Conservation (phyloP, 2,797 vertebrate species). For the Austrolebias charrua region DNA sequence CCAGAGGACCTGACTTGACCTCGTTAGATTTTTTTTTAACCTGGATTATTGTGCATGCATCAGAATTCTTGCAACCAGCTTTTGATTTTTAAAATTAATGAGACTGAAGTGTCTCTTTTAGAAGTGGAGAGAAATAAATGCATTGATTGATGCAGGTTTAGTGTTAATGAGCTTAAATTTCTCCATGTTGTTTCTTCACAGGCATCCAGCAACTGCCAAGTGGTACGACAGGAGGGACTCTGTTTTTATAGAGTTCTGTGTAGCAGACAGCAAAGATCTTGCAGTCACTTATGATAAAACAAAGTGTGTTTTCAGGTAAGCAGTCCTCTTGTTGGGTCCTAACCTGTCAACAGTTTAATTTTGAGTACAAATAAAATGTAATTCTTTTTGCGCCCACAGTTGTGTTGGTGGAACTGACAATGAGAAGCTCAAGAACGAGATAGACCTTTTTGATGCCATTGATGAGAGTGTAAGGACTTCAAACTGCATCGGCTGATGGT, state of each 20-base stretch:
- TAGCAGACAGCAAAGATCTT: constrained; percentile 96
- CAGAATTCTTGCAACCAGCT: no score
- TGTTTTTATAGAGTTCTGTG: constrained; percentile 94
- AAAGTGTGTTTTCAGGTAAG: constrained; percentile 92
- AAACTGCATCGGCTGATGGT: background rate
- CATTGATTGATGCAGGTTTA: background rate
- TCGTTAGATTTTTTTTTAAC: no score
- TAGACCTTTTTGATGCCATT: constrained; percentile 95
- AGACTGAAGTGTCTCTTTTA: background rate
- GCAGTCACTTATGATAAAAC: constrained; percentile 92
- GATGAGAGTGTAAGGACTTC: constrained; percentile 89
- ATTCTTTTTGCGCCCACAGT: constrained; percentile 64
- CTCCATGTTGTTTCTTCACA: constrained; percentile 54
- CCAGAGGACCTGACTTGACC: no score
- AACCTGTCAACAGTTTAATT: background rate
- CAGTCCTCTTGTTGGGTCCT: background rate
- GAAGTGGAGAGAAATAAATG: no score
- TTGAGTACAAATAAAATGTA: background rate
- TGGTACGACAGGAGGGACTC: constrained; percentile 97
- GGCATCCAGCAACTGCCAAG: constrained; percentile 94
- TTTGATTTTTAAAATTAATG: no score
- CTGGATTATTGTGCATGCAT: no score
- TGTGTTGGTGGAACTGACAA: constrained; percentile 92
- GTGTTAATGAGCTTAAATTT: background rate
- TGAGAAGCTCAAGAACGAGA: constrained; percentile 92